Base-by-base conservation (phyloP, 2,113 vertebrate species). In the Dicaeum eximium region DNA sequence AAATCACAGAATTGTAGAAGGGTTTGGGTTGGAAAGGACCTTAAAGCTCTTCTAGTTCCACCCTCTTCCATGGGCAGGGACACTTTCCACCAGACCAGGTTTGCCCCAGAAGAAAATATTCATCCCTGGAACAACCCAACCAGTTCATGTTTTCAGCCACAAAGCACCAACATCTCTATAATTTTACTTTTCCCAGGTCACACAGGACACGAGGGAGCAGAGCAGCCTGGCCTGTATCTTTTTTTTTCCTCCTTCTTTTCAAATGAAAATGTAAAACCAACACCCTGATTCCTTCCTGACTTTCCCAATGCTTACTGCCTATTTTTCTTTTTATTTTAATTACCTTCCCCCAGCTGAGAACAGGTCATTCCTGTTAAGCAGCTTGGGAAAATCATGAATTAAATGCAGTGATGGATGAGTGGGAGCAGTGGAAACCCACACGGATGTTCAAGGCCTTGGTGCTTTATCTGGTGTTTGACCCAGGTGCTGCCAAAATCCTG, bases 1-100 rank as follows among this genome's bases (percentile, higher is more conserved):
- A 38, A 66, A 38, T 14, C 13, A 45, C 0, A 25, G n/a, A 31
- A 54, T 28, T 0, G 0, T n/a, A 33, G 10, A 42, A 37, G 19
- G 47, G 12, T 27, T 62, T 61, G 25, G 12, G 22, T 23, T 47
- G 31, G 25, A 54, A 61, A n/a, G 4, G 14, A 16, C 21, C 25
- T 47, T 51, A 27, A 61, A 69, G 70, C 7, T 54, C 16, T 27
- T 35, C 15, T 1, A 3, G 3, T 83, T 42, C 48, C 31, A 75
- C 2, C 11, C 37, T 6, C 16, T 48, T 47, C 25, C 25, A 5
- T 35, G 40, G 38, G 21, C 47, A 75, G n/a, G 24, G 62, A 61
- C 21, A 70, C 7, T 13, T 70, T 17, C 35, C 87, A 42, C 15
- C 7, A 48, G 7, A 15, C 25, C 40, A 33, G 22, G 31, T 8